Base-by-base conservation (phyloP, 2,888 invertebrate genomes). In the Glaucopsyche alexis region DNA sequence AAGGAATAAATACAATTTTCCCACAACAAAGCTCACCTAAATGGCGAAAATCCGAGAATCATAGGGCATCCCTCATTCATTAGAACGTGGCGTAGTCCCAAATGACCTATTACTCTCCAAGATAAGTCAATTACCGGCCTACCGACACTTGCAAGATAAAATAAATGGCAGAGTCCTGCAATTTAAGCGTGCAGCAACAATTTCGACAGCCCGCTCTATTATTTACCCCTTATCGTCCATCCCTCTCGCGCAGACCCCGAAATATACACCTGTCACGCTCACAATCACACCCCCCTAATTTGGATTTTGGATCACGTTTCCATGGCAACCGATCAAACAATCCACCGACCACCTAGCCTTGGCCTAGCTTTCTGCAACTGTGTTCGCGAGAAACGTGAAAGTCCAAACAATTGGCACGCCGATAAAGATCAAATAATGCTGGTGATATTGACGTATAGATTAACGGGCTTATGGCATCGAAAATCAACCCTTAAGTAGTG, bases 261-360 rank as follows among this genome's bases (percentile, higher is more conserved):
- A 86, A 84, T 78, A 79, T 78, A 77, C 73, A 40, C 52, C 67
- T 71, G 29, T 85, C 86, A 77, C 83, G 77, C 79, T 80, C 80
- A 77, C 80, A 75, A 75, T 82, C 87, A 89, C 90, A 91, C 92
- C 82, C 82, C 92, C 82, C 82, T 75, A 79, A 79, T 82, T 79
- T 79, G 82, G 80, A 85, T 87, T 86, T 86, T 81, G 83, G 84
- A 87, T 87, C 84, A 84, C 82, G 91, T 93, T 82, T 78, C 87
- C 82, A 91, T 91, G 83, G 82, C 85, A 86, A 91, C 91, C 81
- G 79, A 77, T 84, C 84, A 86, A 90, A 91, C 89, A 88, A 90
- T 80, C 81, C 82, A n/a, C 29, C 72, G 29, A n/a, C 47, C 49
- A 72, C 47, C 47, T 60, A 64, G 47, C 72, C 19, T 38, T n/a